These are phyloP conservation scores for Drosophila affinis DNA, from an alignment of 2,888 invertebrate genomes.

Conservation along the genomic window DNA sequence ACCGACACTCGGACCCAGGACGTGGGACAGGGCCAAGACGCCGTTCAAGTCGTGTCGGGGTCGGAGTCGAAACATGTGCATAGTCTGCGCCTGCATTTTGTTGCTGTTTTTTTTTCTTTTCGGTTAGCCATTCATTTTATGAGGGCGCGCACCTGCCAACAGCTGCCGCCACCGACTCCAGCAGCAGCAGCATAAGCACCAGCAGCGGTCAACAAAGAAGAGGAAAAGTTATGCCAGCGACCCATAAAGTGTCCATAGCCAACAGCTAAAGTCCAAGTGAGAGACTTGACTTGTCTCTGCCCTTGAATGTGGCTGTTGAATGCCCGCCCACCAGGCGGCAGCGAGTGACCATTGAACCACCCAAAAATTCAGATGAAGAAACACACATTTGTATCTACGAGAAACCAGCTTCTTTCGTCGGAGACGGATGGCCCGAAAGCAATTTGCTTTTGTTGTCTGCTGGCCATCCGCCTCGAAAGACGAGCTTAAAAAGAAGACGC, in stretches of 20 bases:
- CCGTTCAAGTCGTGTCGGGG: conserved; percentile 2
- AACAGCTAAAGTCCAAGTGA: conserved; percentile 65
- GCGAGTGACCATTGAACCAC: conserved; percentile 52
- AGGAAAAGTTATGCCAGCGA: conserved; percentile 27
- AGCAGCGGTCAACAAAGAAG: conserved; percentile 14
- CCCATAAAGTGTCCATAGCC: conserved; percentile 64
- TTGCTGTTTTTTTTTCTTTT: conserved; percentile 30
- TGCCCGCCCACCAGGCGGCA: conserved; percentile 68
- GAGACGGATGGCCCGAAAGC: conserved; percentile 34
- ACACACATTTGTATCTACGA: conserved; percentile 17
- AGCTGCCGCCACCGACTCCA: conserved; percentile 57
- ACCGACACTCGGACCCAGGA: conserved; percentile 67
- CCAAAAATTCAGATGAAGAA: conserved; percentile 54
- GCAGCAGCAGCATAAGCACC: background rate
- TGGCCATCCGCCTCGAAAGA: conserved; percentile 38
- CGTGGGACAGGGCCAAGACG: conserved; percentile 18
- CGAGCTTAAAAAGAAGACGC: conserved; percentile 63
- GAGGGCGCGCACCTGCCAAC: conserved; percentile 79
- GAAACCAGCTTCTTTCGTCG: conserved; percentile 60
- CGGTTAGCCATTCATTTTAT: conserved; percentile 50
- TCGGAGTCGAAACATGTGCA: conserved; percentile 37
- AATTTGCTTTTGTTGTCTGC: conserved; percentile 63
- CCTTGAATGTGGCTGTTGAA: conserved; percentile 62
- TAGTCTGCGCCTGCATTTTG: conserved; percentile 64
- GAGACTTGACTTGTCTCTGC: conserved; percentile 50